Evolutionary conservation across 64 coral and sea anemone genomes (phyloP).

Genomic region (Cladopsammia gracilis): DNA sequence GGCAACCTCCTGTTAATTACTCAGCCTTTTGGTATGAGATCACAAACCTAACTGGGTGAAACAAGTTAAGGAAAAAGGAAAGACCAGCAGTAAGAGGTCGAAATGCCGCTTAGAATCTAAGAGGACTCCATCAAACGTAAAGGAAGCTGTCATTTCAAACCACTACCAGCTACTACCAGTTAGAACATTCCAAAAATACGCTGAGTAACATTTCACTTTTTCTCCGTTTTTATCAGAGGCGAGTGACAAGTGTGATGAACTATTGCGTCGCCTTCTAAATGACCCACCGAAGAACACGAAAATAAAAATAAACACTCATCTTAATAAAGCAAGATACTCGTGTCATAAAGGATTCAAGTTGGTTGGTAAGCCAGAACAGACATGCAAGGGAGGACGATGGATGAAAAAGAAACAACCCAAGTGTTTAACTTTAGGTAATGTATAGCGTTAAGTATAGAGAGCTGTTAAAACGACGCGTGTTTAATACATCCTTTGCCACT

Average conservation of each 20-base stretch:
- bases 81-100: no score
- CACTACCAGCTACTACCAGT: neutral
- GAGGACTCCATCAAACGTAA: no score
- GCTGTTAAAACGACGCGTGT: neutral
- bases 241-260: neutral
- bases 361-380: neutral
- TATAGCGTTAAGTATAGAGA: neutral
- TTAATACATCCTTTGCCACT: neutral
- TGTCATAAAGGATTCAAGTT: neutral
- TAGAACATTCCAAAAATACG: neutral
- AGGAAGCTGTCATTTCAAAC: no score
- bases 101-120: no score
- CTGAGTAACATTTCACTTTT: neutral
- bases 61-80: no score
- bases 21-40: no score
- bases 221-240: neutral
- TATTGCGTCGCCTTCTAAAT: slow-evolving; percentile 8
- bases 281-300: neutral
- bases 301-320: neutral
- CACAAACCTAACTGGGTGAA: no score
- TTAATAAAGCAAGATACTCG: slow-evolving; percentile 1
- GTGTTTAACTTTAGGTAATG: neutral
- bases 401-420: neutral
- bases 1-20: no score
- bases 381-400: slow-evolving; percentile 16